These are phyloP conservation scores for Amphipoea lucens DNA, from an alignment of 2,888 invertebrate genomes.

Conservation along the genomic window DNA sequence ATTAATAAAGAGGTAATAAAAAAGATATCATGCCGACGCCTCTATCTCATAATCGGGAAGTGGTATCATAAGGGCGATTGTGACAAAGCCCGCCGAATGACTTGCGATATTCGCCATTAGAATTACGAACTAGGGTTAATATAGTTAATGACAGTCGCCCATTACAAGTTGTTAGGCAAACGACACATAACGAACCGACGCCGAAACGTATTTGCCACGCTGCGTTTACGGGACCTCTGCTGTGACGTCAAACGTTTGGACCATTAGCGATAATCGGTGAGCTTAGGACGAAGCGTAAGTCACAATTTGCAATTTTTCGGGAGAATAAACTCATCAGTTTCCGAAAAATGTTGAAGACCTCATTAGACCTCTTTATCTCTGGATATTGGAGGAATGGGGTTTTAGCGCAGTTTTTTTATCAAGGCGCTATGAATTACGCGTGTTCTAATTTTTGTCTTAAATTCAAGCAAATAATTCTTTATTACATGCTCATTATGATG, in stretches of 20 bases:
- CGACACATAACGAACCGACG: conserved; percentile 87
- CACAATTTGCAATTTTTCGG: conserved; percentile 11
- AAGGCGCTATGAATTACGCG: conserved; percentile 6
- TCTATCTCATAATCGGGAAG: conserved; percentile 69
- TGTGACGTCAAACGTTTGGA: conserved; percentile 75
- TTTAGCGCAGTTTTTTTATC: conserved; percentile 1
- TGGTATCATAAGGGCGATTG: conserved; percentile 66
- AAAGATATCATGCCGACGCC: conserved; percentile 68
- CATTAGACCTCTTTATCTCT: background rate
- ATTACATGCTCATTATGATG: background rate
- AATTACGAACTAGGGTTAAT: conserved; percentile 87
- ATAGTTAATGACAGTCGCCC: conserved; percentile 87
- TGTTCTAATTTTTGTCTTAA: background rate
- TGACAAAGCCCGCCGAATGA: conserved; percentile 75
- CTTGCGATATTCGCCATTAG: conserved; percentile 84
- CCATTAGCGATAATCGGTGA: conserved; percentile 60
- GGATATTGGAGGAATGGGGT: background rate
- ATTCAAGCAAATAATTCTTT: background rate
- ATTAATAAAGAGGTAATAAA: conserved; percentile 43
- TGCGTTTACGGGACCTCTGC: conserved; percentile 80
- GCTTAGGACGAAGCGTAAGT: conserved; percentile 34
- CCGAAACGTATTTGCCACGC: conserved; percentile 87
- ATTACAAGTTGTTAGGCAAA: conserved; percentile 88
- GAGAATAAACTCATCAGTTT: background rate
- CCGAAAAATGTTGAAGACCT: background rate